These are phyloP conservation scores for Sakesphorus luctuosus DNA, from an alignment of 2,113 vertebrate genomes.

Conservation along the genomic window DNA sequence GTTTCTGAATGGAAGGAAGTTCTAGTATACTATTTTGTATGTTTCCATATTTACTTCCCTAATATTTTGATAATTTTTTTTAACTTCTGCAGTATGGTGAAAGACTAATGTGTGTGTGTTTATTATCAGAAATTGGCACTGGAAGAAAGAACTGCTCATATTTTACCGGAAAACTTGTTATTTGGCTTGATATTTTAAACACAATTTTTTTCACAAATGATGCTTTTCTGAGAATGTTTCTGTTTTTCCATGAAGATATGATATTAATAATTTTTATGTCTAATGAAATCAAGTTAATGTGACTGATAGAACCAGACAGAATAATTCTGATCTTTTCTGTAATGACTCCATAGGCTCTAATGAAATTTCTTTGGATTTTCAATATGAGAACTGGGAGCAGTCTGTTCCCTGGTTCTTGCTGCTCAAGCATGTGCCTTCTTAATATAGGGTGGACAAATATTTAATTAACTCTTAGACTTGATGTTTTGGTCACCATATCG, in stretches of 20 bases:
- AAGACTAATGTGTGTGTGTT: neutral
- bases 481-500: neutral
- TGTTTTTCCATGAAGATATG: neutral
- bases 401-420: neutral
- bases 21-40: neutral
- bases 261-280: neutral
- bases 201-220: neutral
- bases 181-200: neutral
- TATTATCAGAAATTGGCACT: neutral
- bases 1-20: neutral
- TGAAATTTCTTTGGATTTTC: constrained; percentile 28
- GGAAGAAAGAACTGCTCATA: neutral
- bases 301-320: constrained; percentile 5
- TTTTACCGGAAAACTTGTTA: neutral
- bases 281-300: neutral
- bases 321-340: constrained; percentile 20
- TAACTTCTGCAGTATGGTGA: neutral
- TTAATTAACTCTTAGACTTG: neutral
- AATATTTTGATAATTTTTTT: neutral
- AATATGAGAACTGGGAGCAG: neutral
- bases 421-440: neutral
- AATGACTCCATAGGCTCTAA: neutral
- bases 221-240: neutral
- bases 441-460: neutral
- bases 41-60: neutral